These are phyloP conservation scores for Leptobrachium leishanense DNA, from an alignment of 2,113 vertebrate genomes.

Conservation along the genomic window DNA sequence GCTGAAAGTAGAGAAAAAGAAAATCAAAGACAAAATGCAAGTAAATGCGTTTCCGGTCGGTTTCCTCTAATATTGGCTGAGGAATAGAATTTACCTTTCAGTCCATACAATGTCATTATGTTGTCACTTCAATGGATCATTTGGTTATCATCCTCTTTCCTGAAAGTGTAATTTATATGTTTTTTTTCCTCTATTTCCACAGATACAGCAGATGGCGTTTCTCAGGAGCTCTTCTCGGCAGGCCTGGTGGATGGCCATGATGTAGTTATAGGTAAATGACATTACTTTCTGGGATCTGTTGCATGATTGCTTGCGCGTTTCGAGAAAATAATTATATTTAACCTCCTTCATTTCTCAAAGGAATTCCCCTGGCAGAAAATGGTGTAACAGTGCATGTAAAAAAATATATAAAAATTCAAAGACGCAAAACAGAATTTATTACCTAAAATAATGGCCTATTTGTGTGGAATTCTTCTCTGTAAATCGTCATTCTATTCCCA, in stretches of 20 bases:
- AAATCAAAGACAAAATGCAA: constrained; percentile 13
- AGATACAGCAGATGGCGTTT: constrained; percentile 98
- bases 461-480: constrained; percentile 6
- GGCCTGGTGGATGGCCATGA: constrained; percentile 94
- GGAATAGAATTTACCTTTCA: constrained; percentile 5
- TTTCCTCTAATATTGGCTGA: neutral
- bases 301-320: constrained; percentile 42
- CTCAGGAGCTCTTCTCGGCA: constrained; percentile 96
- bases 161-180: constrained; percentile 56
- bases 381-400: neutral
- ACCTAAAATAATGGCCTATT: constrained; percentile 18
- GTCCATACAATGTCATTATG: neutral
- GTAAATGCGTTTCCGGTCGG: neutral
- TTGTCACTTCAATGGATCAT: constrained; percentile 52
- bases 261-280: constrained; percentile 91
- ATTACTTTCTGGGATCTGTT: constrained; percentile 56
- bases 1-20: neutral
- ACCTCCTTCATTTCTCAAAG: constrained; percentile 36
- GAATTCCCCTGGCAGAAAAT: neutral
- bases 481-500: neutral
- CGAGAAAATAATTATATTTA: constrained; percentile 45
- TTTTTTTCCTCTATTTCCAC: constrained; percentile 67
- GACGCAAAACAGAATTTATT: neutral
- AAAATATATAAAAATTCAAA: neutral
- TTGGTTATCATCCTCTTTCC: constrained; percentile 57